Evolutionary conservation across 2,113 vertebrate genomes (phyloP).

Genomic region (Oophaga pumilio): DNA sequence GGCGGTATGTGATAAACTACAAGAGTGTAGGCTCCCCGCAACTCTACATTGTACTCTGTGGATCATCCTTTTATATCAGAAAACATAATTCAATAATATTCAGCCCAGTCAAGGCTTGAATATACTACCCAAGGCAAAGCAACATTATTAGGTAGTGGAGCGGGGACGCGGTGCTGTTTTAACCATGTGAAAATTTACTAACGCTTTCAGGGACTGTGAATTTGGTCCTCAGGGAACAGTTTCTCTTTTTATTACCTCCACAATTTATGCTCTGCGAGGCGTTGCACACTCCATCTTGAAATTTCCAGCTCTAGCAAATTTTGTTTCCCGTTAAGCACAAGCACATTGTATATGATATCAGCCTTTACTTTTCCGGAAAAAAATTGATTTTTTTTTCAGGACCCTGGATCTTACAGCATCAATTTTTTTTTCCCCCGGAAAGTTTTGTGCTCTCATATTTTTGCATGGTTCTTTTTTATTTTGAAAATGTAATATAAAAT

Average conservation of each 20-base stretch:
- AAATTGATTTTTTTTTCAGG: neutral
- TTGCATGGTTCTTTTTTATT: conserved; percentile 25
- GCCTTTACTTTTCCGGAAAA: conserved; percentile 38
- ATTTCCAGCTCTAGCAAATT: conserved; percentile 57
- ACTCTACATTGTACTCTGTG: neutral
- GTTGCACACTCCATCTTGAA: conserved; percentile 57
- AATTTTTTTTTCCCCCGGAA: conserved; percentile 17
- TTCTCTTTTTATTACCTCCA: conserved; percentile 55
- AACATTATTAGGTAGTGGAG: conserved; percentile 52
- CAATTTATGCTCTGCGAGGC: conserved; percentile 56
- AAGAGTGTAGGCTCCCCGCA: neutral
- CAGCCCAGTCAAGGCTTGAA: conserved; percentile 21
- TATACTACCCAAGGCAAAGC: conserved; percentile 37
- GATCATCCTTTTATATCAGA: conserved; percentile 29
- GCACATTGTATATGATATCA: conserved; percentile 45
- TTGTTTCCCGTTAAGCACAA: conserved; percentile 49
- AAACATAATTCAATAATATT: conserved; percentile 33
- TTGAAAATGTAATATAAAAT: conserved; percentile 15
- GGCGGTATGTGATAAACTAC: neutral
- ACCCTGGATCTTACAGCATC: conserved; percentile 8
- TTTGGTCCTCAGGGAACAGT: conserved; percentile 52
- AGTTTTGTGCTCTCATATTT: conserved; percentile 15
- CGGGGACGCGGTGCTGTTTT: conserved; percentile 43
- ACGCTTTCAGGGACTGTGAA: conserved; percentile 59
- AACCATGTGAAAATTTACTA: conserved; percentile 60